phyloP scores from a whole-genome alignment of 2,113 vertebrate genomes.

The Antechinus flavipes region DNA sequence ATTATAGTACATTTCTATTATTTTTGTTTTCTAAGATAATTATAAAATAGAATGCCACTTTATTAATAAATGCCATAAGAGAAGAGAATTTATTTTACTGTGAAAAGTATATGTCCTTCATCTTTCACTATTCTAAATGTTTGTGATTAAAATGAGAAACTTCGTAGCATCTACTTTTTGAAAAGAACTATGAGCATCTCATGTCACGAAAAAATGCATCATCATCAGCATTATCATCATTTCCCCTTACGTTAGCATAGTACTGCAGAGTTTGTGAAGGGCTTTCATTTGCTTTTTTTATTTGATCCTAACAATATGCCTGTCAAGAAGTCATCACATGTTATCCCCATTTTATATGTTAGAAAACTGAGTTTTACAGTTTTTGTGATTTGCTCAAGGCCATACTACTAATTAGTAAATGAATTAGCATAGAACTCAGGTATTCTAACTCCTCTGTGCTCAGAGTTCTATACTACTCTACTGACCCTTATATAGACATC shows the following conservation, averaged over 20 bases:
- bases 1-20: neutral
- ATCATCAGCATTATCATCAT: neutral
- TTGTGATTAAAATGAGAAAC: neutral
- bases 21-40: neutral
- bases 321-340: neutral
- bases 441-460: neutral
- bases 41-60: neutral
- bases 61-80: neutral
- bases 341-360: neutral
- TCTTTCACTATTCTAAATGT: neutral
- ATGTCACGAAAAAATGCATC: neutral
- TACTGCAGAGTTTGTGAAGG: neutral
- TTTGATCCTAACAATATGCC: neutral
- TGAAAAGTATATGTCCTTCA: neutral
- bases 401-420: neutral
- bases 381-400: neutral
- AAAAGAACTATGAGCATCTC: neutral
- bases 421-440: neutral
- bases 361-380: neutral
- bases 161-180: neutral
- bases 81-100: too few relatives aligned
- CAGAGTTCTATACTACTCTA: neutral
- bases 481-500: neutral
- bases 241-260: neutral
- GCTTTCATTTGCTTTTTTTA: neutral